These are phyloP conservation scores for Xanthia togata DNA, from an alignment of 2,888 invertebrate genomes.

Conservation along the genomic window DNA sequence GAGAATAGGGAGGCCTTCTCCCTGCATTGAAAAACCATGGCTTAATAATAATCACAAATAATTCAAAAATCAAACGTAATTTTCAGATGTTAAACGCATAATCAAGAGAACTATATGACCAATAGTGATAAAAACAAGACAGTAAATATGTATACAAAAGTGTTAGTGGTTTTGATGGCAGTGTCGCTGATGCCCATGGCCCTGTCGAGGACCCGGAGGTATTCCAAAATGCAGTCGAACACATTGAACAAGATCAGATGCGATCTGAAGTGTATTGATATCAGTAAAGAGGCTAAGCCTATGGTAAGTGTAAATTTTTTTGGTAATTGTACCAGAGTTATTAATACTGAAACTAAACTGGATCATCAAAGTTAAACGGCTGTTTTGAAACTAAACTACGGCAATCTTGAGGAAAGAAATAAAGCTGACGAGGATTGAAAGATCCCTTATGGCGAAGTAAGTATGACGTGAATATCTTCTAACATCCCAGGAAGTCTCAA, in stretches of 20 bases:
- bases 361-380: not conserved
- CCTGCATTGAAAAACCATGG: not conserved
- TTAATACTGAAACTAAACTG: no score
- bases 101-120: slow-evolving; percentile 31
- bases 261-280: slow-evolving; percentile 90
- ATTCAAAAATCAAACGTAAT: not conserved
- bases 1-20: not conserved
- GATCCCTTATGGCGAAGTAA: not conserved
- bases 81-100: slow-evolving; percentile 59
- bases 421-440: not conserved
- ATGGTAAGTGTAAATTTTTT: slow-evolving; percentile 74
- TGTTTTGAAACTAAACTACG: not conserved
- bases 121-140: slow-evolving; percentile 41
- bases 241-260: slow-evolving; percentile 91
- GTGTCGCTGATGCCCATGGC: slow-evolving; percentile 74
- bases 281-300: slow-evolving; percentile 80
- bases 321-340: not conserved
- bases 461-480: not conserved
- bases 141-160: slow-evolving; percentile 75
- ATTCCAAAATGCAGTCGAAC: slow-evolving; percentile 85
- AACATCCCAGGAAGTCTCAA: not conserved
- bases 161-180: slow-evolving; percentile 75
- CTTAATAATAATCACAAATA: not conserved
- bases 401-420: not conserved
- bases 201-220: slow-evolving; percentile 78